Base-by-base conservation (phyloP, 2,113 vertebrate species). In the Thymallus thymallus region DNA sequence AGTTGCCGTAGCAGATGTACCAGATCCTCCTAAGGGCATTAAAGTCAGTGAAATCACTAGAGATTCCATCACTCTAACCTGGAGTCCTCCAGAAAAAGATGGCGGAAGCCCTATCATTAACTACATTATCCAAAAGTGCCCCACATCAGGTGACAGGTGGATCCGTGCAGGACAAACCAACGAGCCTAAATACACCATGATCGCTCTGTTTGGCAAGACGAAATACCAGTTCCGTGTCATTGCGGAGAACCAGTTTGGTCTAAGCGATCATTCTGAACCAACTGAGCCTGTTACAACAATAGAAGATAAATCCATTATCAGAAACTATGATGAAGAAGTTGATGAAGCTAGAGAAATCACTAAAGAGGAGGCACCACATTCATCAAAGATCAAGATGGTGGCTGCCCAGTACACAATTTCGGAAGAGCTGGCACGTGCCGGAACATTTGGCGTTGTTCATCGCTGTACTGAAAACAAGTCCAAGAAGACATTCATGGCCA, bases 281-380 rank as follows among this genome's bases (percentile, higher is more conserved):
- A 98, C 97, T 23, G 97, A 98, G 68, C 93, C 96, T 67, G 89
- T 99, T 55, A 92, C 96, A 78, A 98, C 96, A 26, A 98, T 96
- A 78, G 97, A 99, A 91, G 97, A 98, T 84, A 99, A 95, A 84
- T 95, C 94, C 66, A 94, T 96, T 82, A 92, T 95, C 63, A 86
- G 95, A 88, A 98, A 99, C 86, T 99, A 99, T 13, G 98, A 99
- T 69, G 97, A 98, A 80, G 97, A 99, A 87, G 98, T 99, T 60
- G 96, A 98, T 69, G 97, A 98, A 90, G 88, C 90, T 68, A 93
- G 94, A 87, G 95, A 95, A 87, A 74, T 98, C 71, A 92, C 90
- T 1, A 93, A 90, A 76, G 91, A 87, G 45, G 97, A 98, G 90
- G 96, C 95, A 80, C 84, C 87, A 77, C 93, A 95, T 87, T 95